Evolutionary conservation across 2,888 invertebrate species (phyloP).

Genomic region (Caenorhabditis sulstoni): DNA sequence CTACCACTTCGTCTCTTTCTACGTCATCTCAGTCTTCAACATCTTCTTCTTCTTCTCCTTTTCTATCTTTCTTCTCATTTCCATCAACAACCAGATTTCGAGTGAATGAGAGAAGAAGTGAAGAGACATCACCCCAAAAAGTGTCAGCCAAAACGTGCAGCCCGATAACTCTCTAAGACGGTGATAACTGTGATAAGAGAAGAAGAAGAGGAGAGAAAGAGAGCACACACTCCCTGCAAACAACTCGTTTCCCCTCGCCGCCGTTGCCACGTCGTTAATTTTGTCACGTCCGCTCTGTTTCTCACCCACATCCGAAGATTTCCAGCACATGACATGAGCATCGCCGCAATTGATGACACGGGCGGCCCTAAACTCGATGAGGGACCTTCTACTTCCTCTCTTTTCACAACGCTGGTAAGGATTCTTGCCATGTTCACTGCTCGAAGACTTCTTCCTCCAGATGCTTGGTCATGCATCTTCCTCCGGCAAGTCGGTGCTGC

Average conservation of each 20-base stretch:
- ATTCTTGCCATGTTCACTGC: not conserved
- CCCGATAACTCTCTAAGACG: slow-evolving; percentile 34
- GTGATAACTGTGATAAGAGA: slow-evolving; percentile 40
- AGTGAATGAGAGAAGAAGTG: too few relatives aligned
- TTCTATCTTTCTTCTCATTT: slow-evolving; percentile 1
- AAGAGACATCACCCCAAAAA: not conserved
- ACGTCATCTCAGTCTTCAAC: not conserved
- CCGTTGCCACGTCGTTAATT: slow-evolving; percentile 46
- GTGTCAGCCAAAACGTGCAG: slow-evolving; percentile 24
- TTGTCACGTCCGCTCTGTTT: slow-evolving; percentile 30
- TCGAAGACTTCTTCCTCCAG: slow-evolving; percentile 10
- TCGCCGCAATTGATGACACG: slow-evolving; percentile 41
- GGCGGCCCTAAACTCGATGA: slow-evolving; percentile 25
- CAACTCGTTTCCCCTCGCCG: slow-evolving; percentile 3
- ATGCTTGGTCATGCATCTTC: slow-evolving; percentile 33
- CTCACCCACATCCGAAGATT: too few relatives aligned
- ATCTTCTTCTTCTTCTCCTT: not conserved
- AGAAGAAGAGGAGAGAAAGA: slow-evolving; percentile 12
- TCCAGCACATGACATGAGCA: slow-evolving; percentile 53
- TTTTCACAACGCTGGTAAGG: slow-evolving; percentile 31
- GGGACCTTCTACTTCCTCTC: slow-evolving; percentile 16
- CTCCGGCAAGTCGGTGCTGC: slow-evolving; percentile 1
- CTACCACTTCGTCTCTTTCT: not conserved
- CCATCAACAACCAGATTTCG: slow-evolving; percentile 2
- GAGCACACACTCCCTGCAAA: slow-evolving; percentile 39